Evolutionary conservation across 2,888 invertebrate species (phyloP).

Genomic region (Endotricha flammealis): DNA sequence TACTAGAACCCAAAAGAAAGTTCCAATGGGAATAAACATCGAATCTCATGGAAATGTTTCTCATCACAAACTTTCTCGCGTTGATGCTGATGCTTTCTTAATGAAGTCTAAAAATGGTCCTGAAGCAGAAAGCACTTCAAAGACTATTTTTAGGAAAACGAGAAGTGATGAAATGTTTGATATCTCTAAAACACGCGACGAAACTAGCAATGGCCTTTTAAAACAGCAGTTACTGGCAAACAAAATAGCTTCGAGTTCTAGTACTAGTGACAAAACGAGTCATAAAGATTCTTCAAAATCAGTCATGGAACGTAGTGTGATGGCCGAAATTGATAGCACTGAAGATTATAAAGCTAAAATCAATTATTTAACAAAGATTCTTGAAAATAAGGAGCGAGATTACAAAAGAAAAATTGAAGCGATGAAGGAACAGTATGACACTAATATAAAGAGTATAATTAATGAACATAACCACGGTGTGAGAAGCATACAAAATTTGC

Average conservation of each 20-base stretch:
- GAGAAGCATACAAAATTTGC: constrained; percentile 70
- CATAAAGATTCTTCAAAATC: constrained; percentile 22
- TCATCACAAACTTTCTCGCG: constrained; percentile 35
- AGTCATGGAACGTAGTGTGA: constrained; percentile 31
- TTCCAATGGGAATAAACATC: not conserved
- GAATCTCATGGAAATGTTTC: constrained; percentile 21
- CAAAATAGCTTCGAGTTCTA: constrained; percentile 24
- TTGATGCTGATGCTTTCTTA: constrained; percentile 36
- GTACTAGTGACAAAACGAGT: constrained; percentile 23
- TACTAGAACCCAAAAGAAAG: constrained; percentile 1
- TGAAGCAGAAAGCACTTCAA: no score
- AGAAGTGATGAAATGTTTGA: constrained; percentile 37
- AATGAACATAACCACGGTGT: constrained; percentile 77
- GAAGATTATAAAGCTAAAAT: constrained; percentile 53
- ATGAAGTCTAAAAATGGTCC: constrained; percentile 24
- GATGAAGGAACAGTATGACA: constrained; percentile 74
- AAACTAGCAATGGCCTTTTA: constrained; percentile 19
- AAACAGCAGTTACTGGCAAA: constrained; percentile 25
- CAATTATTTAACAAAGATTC: constrained; percentile 37
- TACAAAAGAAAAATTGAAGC: constrained; percentile 61
- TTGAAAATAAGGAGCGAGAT: constrained; percentile 53
- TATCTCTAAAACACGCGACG: constrained; percentile 15
- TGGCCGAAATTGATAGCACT: constrained; percentile 39
- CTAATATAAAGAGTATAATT: constrained; percentile 69
- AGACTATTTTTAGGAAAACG: no score